Percentiles rank a stretch among this genome's conserved stretches.
phyloP scores from a whole-genome alignment of 2,797 vertebrate species.

The Sus cebifrons region DNA sequence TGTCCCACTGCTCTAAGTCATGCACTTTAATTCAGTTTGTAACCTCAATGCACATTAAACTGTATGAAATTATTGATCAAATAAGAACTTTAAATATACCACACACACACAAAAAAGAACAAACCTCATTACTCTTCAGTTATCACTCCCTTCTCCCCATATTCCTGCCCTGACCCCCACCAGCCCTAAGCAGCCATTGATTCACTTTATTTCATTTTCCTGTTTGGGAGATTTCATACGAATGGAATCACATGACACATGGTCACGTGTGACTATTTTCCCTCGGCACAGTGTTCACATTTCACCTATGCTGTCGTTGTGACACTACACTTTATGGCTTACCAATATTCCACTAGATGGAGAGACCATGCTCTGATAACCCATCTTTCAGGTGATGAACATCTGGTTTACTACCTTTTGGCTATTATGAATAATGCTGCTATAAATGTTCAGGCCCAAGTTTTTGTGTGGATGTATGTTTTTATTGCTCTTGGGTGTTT shows the following conservation, averaged over 20 bases:
- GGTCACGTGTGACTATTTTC: neutral
- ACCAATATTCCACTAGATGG: neutral
- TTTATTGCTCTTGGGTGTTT: neutral
- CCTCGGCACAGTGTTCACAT: neutral
- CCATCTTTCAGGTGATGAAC: neutral
- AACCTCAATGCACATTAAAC: slow-evolving; percentile 57
- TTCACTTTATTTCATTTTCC: neutral
- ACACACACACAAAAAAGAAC: neutral
- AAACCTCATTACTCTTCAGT: neutral
- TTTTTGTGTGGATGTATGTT: neutral
- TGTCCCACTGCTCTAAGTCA: slow-evolving; percentile 30
- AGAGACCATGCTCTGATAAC: neutral
- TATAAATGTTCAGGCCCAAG: neutral
- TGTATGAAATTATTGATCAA: neutral
- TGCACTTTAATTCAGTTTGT: slow-evolving; percentile 57
- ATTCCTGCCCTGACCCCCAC: neutral
- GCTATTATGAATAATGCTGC: neutral
- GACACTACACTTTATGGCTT: neutral
- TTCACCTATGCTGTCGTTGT: neutral
- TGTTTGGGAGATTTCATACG: slow-evolving; percentile 36
- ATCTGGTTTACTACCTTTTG: neutral
- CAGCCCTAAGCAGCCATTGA: neutral
- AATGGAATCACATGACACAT: neutral
- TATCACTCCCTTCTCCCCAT: neutral
- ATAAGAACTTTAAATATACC: neutral